Conservation (phyloP, 2,797 vertebrate species). For the Anguilla megastoma region DNA sequence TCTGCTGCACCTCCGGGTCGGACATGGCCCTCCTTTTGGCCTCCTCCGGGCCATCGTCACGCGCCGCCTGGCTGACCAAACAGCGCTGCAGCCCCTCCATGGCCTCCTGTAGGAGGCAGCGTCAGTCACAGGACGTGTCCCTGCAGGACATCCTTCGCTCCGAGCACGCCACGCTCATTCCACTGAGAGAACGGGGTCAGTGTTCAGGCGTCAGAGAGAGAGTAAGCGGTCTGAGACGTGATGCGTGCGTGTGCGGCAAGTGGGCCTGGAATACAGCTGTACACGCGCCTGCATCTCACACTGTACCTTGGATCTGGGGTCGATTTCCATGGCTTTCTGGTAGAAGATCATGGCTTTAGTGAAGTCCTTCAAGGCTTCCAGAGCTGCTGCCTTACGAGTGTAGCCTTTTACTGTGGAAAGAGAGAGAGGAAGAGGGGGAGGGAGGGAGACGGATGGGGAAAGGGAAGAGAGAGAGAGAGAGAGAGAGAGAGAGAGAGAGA, state of each 20-base stretch:
- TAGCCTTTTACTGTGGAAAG: constrained; percentile 85
- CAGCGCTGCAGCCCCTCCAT: constrained; percentile 89
- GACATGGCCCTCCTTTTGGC: constrained; percentile 90
- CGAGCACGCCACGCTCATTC: neutral
- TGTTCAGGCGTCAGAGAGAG: neutral
- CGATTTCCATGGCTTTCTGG: constrained; percentile 89
- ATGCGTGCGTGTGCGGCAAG: neutral
- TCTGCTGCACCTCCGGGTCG: constrained; percentile 94
- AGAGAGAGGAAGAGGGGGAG: neutral
- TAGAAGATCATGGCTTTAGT: constrained; percentile 90
- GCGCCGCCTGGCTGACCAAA: constrained; percentile 81
- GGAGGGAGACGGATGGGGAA: neutral
- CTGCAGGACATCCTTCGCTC: neutral
- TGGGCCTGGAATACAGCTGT: neutral
- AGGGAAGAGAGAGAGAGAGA: neutral
- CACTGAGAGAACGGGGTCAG: neutral
- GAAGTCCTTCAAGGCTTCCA: constrained; percentile 93
- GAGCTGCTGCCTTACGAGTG: constrained; percentile 86
- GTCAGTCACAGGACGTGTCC: neutral
- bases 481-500: neutral
- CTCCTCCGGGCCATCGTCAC: constrained; percentile 89
- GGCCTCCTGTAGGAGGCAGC: constrained; percentile 76
- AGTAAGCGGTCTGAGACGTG: neutral
- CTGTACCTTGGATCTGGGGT: constrained; percentile 86
- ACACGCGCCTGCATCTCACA: neutral